phyloP scores from a whole-genome alignment of 2,797 vertebrate species.

The Botia kubotai region DNA sequence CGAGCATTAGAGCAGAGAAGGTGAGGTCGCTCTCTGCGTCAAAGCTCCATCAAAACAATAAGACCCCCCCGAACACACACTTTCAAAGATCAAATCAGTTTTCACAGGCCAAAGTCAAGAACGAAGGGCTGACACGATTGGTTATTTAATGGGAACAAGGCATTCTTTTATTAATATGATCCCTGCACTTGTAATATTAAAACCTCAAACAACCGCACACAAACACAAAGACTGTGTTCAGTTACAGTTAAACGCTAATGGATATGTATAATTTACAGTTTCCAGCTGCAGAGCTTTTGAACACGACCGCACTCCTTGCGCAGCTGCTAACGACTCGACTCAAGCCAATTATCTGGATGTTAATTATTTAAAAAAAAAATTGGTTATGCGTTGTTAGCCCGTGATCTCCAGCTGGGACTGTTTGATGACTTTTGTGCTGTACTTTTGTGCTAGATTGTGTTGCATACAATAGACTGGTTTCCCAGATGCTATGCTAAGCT shows the following conservation, averaged over 20 bases:
- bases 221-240: slow-evolving; percentile 6
- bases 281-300: slow-evolving; percentile 39
- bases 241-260: slow-evolving; percentile 17
- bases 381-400: slow-evolving; percentile 12
- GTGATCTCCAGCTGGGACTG: slow-evolving; percentile 28
- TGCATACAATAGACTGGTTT: neutral
- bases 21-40: slow-evolving; percentile 16
- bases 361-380: slow-evolving; percentile 37
- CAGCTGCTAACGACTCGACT: slow-evolving; percentile 33
- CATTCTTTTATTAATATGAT: slow-evolving; percentile 5
- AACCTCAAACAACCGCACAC: slow-evolving; percentile 29
- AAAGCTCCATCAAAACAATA: slow-evolving; percentile 10
- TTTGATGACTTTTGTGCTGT: slow-evolving; percentile 20
- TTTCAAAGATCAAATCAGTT: slow-evolving; percentile 6
- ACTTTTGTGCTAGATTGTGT: slow-evolving; percentile 6
- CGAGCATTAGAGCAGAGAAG: slow-evolving; percentile 43
- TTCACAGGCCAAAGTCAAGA: neutral
- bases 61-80: neutral
- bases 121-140: neutral
- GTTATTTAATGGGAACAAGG: neutral
- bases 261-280: slow-evolving; percentile 39
- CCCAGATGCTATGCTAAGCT: neutral
- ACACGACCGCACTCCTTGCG: neutral
- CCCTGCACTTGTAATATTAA: slow-evolving; percentile 3
- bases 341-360: slow-evolving; percentile 28